Evolutionary conservation across 2,888 invertebrate genomes (phyloP), one percentile per base, ranked within the genome.

Genomic region (Cephus runcator): DNA sequence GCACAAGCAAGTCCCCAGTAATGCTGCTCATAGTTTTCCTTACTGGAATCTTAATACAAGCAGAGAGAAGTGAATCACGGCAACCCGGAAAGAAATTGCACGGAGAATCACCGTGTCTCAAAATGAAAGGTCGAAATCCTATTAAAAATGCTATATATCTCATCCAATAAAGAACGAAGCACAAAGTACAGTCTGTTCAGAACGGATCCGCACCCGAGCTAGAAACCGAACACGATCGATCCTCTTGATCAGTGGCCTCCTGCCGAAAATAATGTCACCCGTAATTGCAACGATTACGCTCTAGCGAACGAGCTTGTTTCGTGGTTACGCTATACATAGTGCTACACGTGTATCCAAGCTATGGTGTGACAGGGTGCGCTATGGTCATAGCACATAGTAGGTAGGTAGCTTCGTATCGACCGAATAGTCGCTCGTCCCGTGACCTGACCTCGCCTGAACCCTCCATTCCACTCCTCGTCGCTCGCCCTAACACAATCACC

Each of bases 381-480:
- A 40, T 34, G 74, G n/a, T 34, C 71, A 31, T 34, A 34, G 71
- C 34, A 34, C 34, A 71, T 31, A n/a, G 33, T 33, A 33, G 71
- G 71, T 71, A 71, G 71, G 31, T 71, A 71, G 71, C 31, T 71
- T 71, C 71, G 71, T 71, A 71, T 71, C 71, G 71, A 71, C 71
- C 71, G 71, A 33, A n/a, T 34, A 31, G 71, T 71, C 83, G 83
- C 85, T 82, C 87, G 87, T 89, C 89, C 87, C 88, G 88, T 91
- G 91, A 91, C 91, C 91, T 90, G 90, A 91, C 91, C 91, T 90
- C 91, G 88, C 85, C 90, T 90, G 91, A 91, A 90, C 91, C 89
- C 90, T 86, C 89, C 84, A 84, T 86, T 85, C 87, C 86, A 84
- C 83, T 84, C 83, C 83, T 77, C 82, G 83, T 85, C 82, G 79